A percentile compares a stretch with the other conserved stretches of the same genome.
Conservation (phyloP, 2,797 vertebrate species). For the Tragopan temminckii region DNA sequence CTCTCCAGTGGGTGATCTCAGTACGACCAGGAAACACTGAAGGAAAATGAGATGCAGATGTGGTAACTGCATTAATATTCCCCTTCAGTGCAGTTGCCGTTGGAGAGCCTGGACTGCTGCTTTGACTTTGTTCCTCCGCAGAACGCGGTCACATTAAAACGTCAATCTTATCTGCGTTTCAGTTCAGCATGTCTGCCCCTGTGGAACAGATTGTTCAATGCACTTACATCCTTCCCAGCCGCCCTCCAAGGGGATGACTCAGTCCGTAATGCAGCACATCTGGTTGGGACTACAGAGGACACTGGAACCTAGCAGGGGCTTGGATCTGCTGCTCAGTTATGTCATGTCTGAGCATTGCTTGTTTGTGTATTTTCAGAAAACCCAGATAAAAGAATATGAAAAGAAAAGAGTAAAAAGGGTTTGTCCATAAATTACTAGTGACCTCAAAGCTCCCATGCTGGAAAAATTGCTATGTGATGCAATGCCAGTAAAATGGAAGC, state of each 20-base stretch:
- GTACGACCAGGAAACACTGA: constrained; percentile 20
- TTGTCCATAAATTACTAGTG: constrained; percentile 40
- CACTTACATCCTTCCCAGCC: not conserved
- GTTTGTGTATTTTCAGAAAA: constrained; percentile 56
- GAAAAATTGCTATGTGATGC: constrained; percentile 50
- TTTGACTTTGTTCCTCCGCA: constrained; percentile 42
- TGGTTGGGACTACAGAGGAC: not conserved
- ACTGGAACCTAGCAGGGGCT: constrained; percentile 29
- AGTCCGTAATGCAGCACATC: constrained; percentile 57
- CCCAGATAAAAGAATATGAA: constrained; percentile 22
- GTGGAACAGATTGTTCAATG: constrained; percentile 1
- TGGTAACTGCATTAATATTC: constrained; percentile 45
- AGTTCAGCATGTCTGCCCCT: constrained; percentile 4
- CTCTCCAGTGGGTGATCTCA: constrained; percentile 58
- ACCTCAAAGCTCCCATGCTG: constrained; percentile 27
- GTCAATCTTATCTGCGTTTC: constrained; percentile 51
- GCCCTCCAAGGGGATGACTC: constrained; percentile 43
- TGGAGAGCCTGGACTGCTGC: constrained; percentile 27
- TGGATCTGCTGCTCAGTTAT: constrained; percentile 41
- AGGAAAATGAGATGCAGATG: constrained; percentile 48
- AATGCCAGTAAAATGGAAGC: constrained; percentile 41
- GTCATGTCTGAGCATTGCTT: constrained; percentile 53
- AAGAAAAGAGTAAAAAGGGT: not conserved
- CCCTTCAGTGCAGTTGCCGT: not conserved
- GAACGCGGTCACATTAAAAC: constrained; percentile 32